These are phyloP conservation scores for Bombus polaris DNA, from an alignment of 1,140 invertebrate species.

Conservation along the genomic window DNA sequence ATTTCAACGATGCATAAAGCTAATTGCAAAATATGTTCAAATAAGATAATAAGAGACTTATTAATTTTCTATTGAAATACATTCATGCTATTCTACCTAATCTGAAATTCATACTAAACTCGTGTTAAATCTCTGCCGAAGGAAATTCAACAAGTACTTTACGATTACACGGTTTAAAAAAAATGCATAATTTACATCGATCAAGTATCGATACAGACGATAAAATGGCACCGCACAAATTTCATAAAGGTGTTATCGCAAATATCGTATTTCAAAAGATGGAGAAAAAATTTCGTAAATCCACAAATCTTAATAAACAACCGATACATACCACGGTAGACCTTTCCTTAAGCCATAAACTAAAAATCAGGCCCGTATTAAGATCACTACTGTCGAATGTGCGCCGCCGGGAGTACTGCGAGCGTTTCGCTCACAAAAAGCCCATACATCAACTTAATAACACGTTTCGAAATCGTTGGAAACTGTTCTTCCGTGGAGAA, in stretches of 20 bases:
- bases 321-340: neutral
- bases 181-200: neutral
- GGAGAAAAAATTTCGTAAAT: neutral
- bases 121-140: neutral
- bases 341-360: neutral
- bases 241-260: neutral
- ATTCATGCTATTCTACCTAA: neutral
- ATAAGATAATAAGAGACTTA: too few species aligned
- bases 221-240: neutral
- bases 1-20: too few species aligned
- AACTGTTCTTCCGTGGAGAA: slow-evolving; percentile 1
- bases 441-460: slow-evolving; percentile 23
- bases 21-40: too few species aligned
- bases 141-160: neutral
- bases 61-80: neutral
- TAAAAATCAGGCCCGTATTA: slow-evolving; percentile 1
- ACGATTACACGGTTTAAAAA: neutral
- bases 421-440: neutral
- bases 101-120: neutral
- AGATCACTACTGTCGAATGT: slow-evolving; percentile 15
- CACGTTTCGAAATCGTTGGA: slow-evolving; percentile 6
- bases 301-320: slow-evolving; percentile 4
- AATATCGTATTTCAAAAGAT: neutral
- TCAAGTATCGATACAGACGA: neutral
- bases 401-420: neutral